Conservation (phyloP, 1,140 invertebrate species). For the Macrobrachium nipponense region DNA sequence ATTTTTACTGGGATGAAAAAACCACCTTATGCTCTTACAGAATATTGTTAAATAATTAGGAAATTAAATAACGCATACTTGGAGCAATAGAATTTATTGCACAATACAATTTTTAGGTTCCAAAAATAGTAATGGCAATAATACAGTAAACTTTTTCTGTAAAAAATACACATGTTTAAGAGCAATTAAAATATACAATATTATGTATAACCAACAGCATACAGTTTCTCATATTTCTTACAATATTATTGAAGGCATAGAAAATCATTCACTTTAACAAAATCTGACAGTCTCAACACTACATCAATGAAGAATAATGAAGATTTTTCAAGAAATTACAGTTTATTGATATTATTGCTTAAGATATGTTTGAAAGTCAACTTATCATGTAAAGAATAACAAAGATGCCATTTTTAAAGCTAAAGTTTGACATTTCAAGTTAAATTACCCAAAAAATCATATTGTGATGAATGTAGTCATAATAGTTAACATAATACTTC, state of each 20-base stretch:
- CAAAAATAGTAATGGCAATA: conserved; percentile 61
- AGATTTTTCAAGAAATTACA: conserved; percentile 26
- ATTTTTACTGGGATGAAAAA: no score
- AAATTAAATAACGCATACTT: background rate
- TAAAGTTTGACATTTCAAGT: conserved; percentile 55
- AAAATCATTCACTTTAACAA: conserved; percentile 47
- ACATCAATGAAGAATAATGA: conserved; percentile 36
- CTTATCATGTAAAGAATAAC: conserved; percentile 40
- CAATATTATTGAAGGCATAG: conserved; percentile 58
- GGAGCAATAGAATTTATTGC: conserved; percentile 55
- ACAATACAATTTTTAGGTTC: conserved; percentile 61
- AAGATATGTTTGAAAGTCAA: conserved; percentile 56
- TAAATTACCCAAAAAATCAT: conserved; percentile 39
- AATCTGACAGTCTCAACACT: conserved; percentile 52
- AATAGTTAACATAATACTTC: conserved; percentile 53
- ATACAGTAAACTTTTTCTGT: conserved; percentile 49
- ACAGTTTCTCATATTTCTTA: conserved; percentile 55
- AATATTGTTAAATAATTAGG: no score
- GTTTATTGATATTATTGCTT: conserved; percentile 51
- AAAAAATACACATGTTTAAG: conserved; percentile 61
- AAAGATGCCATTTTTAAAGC: conserved; percentile 54
- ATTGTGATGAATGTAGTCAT: conserved; percentile 13
- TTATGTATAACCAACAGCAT: conserved; percentile 61
- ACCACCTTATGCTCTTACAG: no score
- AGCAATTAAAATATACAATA: conserved; percentile 61